phyloP scores from a whole-genome alignment of 2,797 vertebrate genomes.

The Smutsia temminckii region DNA sequence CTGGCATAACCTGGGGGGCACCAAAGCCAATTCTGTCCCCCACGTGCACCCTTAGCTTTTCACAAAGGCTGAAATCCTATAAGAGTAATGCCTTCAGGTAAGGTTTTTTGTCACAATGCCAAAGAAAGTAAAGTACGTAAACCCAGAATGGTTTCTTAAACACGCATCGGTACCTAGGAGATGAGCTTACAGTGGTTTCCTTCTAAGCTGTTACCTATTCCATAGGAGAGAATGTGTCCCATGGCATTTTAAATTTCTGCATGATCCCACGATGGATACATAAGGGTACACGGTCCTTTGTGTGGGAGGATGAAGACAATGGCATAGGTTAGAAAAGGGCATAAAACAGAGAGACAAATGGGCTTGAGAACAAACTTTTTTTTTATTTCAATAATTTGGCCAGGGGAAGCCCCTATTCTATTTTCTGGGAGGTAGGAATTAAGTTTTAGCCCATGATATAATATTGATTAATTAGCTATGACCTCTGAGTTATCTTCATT shows the following conservation, averaged over 20 bases:
- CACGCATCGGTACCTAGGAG: neutral
- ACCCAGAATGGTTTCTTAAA: neutral
- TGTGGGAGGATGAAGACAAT: neutral
- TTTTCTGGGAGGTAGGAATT: neutral
- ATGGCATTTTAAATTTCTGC: neutral
- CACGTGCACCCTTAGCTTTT: neutral
- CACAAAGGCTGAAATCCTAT: neutral
- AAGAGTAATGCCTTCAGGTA: neutral
- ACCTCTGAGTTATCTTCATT: neutral
- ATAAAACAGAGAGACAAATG: neutral
- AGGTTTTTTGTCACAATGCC: neutral
- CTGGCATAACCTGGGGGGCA: neutral
- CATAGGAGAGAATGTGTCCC: neutral
- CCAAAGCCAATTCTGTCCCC: neutral
- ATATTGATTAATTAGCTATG: neutral
- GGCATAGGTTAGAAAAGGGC: neutral
- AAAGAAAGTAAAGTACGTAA: neutral
- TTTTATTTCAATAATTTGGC: neutral
- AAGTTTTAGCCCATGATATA: neutral
- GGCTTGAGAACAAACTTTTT: neutral
- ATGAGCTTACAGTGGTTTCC: neutral
- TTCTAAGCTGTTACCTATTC: neutral
- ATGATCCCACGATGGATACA: neutral
- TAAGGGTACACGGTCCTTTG: neutral
- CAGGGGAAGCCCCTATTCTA: neutral